Evolutionary conservation across 2,888 invertebrate species (phyloP), one percentile per base, ranked within the genome.

Genomic region (Ernsta delagoae): DNA sequence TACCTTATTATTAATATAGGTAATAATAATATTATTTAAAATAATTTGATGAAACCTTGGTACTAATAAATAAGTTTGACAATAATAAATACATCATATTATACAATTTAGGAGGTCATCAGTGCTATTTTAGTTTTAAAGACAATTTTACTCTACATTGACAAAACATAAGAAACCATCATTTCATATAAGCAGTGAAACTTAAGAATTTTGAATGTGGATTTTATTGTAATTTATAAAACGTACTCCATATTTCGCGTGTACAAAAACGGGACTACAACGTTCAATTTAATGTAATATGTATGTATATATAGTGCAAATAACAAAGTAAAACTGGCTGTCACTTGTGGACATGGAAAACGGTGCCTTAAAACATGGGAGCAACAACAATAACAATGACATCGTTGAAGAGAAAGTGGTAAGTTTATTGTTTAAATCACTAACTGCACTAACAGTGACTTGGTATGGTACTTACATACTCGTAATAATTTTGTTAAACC

Each of bases 321-420:
- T 78, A 81, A 78, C 79, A 84, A 78, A 78, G 71, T 70, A 71
- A 77, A 83, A 86, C 87, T 89, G 86, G 86, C 90, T 78, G 85
- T 87, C 85, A 86, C 82, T 89, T 83, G 88, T 87, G 91, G 92
- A 88, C 90, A 94, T 94, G 94, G 94, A 94, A 92, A 94, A 92
- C 92, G 92, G 94, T 93, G 93, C 94, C 93, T 93, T 94, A 91
- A 93, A 93, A 87, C 92, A 93, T 92, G 94, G 94, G 92, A 94
- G 93, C 93, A 94, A 94, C 84, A 93, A 93, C 87, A 92, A 93
- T 87, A 93, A 92, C 83, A 93, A 92, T 82, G 94, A 92, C 74
- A 86, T 90, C 78, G 78, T 89, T 75, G 93, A 93, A 75, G 94
- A 93, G 75, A 93, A 94, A 82, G 90, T 93, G 91, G 93, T 93